Conservation (phyloP, 2,113 vertebrate species). For the Laticauda laticaudata region DNA sequence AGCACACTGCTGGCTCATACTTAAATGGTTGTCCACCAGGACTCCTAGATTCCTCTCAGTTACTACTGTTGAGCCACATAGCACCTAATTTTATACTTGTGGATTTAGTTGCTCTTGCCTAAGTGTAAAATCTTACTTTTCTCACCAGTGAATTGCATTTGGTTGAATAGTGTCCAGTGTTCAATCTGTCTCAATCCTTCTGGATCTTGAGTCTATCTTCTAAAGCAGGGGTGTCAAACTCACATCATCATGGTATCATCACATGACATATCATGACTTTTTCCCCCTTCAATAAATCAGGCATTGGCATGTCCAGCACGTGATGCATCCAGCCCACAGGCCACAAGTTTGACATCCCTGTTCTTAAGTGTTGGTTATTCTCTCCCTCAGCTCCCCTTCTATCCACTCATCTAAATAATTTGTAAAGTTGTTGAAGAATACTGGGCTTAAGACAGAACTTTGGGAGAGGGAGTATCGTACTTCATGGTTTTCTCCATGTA, state of each 20-base stretch:
- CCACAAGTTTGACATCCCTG: no score
- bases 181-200: not conserved
- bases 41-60: not conserved
- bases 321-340: no score
- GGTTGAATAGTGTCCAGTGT: not conserved
- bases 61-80: not conserved
- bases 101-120: no score
- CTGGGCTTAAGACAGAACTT: not conserved
- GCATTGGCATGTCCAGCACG: no score
- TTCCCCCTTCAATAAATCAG: no score
- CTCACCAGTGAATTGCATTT: not conserved
- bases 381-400: not conserved
- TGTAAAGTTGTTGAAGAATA: not conserved
- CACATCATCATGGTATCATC: no score
- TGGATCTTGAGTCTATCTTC: not conserved
- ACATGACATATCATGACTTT: no score
- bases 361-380: no score
- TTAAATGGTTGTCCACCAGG: not conserved
- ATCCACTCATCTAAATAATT: not conserved
- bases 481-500: not conserved
- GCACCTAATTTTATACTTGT: not conserved
- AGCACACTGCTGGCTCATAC: not conserved
- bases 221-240: not conserved
- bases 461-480: not conserved
- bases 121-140: not conserved